Base-by-base conservation (phyloP, 2,797 vertebrate species). In the Fratercula arctica region DNA sequence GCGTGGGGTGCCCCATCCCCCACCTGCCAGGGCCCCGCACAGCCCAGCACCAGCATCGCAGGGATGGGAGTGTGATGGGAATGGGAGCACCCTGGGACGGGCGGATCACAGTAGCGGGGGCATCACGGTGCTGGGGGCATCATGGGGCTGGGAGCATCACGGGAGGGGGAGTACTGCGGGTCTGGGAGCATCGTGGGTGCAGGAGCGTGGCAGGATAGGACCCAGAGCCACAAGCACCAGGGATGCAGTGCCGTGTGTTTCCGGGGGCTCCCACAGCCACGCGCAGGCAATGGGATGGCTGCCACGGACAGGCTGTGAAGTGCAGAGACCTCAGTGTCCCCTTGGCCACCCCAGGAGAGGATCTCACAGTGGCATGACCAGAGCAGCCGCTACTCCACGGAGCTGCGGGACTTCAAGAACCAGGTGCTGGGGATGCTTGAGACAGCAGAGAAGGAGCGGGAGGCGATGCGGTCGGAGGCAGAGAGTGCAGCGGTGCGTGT, bases 301-400 rank as follows among this genome's bases (percentile, higher is more conserved):
- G 69, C 50, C 0, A 19, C 1, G 2, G 45, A 1, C 0, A 15
- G 56, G 48, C 41, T 64, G 54, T 21, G 63, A 35, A 3, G 4
- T 5, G 28, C 19, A 2, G 59, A 72, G 37, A 18, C 28, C 63
- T 63, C 74, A 26, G 12, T 3, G 70, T 74, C 64, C 39, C 51
- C 82, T 74, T 14, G 84, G 63, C 45, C 12, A 1, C 80, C 76
- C 68, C 95, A 99, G 99, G 99, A 99, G 81, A 98, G 99, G 59
- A 99, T 99, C 97, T 98, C 98, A 4, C 95, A 99, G 85, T 99
- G 99, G 98, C 98, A 99, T 5, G 98, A 99, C n/a, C 99, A 99
- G 89, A 98, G 98, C 35, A 98, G 98, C 76, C 99, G 98, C 60
- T 99, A 99, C 85, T 98, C 98, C 78, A 97, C 98, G 0, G 99